Evolutionary conservation across 2,113 vertebrate genomes (phyloP), one percentile per base, ranked within the genome.

Genomic region (Centropus unirufus): DNA sequence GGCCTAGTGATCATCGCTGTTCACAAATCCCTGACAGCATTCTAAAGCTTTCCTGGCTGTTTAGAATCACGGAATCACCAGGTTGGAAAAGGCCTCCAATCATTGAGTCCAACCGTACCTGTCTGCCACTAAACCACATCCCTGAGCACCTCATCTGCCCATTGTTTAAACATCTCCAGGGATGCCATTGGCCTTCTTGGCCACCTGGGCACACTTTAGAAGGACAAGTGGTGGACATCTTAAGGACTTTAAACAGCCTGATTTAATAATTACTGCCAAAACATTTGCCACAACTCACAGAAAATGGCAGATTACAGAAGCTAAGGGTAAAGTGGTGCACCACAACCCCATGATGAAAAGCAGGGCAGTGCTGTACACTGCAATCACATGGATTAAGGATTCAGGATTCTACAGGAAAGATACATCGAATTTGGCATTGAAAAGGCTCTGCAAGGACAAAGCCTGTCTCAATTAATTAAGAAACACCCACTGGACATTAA

Each of bases 291-390:
- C 47, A 52, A 9, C 18, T 62, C 55, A 32, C 15, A 32, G n/a
- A 17, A 57, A 58, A 27, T 0, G 12, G 18, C 29, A 29, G 44
- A 14, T 21, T n/a, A 9, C 0, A n/a, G 73, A 42, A 44, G 42
- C 6, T 1, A 19, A 18, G 5, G 49, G 47, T 17, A 12, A 24
- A 0, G 22, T 3, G 21, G 24, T 0, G 5, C 18, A 15, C 39
- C 15, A 3, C 4, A 58, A 18, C 21, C n/a, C 29, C 1, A 11
- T 10, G 11, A 3, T 0, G 14, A 24, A 11, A 24, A 47, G 29
- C 67, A n/a, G 1, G 2, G 62, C 73, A 83, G 39, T 13, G 10
- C 73, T 13, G 0, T 1, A 5, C 29, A 15, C 44, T 8, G 49
- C 6, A 20, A 63, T 8, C 19, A 2, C 42, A 12, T 20, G 3